Percentiles rank a stretch among this genome's conserved stretches.
phyloP scores from a whole-genome alignment of 2,888 invertebrate species.

The Oasisia sp. region DNA sequence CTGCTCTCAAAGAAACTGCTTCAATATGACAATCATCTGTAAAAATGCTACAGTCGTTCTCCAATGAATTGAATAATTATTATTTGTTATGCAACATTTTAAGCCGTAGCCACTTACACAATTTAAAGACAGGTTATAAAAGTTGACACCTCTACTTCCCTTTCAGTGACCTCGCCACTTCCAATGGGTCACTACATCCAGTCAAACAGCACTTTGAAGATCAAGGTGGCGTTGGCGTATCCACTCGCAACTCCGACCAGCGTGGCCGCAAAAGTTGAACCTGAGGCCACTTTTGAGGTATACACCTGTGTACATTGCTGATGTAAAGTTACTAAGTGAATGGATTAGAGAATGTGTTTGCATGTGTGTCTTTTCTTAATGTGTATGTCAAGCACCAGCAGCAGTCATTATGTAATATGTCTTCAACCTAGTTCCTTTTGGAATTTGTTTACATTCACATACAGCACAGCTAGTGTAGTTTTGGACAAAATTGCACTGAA shows the following conservation, averaged over 20 bases:
- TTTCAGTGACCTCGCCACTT: conserved; percentile 44
- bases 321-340: background rate
- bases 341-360: background rate
- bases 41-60: background rate
- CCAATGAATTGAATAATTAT: background rate
- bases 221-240: conserved; percentile 59
- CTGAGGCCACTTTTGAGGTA: conserved; percentile 52
- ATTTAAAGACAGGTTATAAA: background rate
- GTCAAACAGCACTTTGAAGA: conserved; percentile 55
- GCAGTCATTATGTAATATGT: too few relatives aligned
- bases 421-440: too few relatives aligned
- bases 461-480: background rate
- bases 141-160: background rate
- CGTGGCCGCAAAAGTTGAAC: conserved; percentile 51
- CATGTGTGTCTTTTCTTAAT: background rate
- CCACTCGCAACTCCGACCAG: conserved; percentile 54
- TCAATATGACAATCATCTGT: background rate
- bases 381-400: too few relatives aligned
- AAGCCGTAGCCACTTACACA: background rate
- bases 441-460: background rate
- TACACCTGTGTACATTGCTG: too few relatives aligned
- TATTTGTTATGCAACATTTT: too few relatives aligned
- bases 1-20: background rate
- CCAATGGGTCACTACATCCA: conserved; percentile 58
- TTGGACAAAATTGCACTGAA: background rate